These are phyloP conservation scores for Indicator indicator DNA, from an alignment of 2,113 vertebrate genomes.

Conservation along the genomic window DNA sequence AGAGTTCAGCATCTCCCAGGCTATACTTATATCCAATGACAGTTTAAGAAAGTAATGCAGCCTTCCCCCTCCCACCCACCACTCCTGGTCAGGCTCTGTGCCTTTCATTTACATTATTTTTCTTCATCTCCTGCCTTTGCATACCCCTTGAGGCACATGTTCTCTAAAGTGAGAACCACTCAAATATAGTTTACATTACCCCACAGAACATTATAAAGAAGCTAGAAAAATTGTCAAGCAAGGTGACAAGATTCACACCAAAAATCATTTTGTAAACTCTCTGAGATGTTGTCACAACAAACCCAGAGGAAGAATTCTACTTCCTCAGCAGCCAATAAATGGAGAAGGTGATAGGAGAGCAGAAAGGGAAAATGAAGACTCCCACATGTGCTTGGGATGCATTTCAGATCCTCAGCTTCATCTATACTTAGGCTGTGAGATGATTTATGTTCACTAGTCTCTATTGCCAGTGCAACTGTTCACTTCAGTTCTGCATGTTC, in stretches of 20 bases:
- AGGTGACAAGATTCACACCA: constrained; percentile 67
- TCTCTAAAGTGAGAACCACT: constrained; percentile 42
- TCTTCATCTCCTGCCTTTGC: not conserved
- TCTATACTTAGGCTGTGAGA: not conserved
- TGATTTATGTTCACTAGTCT: constrained; percentile 16
- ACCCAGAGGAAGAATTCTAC: constrained; percentile 54
- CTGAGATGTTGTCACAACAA: constrained; percentile 54
- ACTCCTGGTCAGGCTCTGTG: not conserved
- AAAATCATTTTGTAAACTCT: constrained; percentile 56
- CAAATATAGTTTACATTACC: constrained; percentile 44
- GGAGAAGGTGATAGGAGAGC: constrained; percentile 36
- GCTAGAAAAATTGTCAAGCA: constrained; percentile 57
- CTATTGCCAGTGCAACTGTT: constrained; percentile 18
- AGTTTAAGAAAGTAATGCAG: not conserved
- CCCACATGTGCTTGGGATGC: not conserved
- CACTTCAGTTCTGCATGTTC: constrained; percentile 9
- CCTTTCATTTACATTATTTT: not conserved
- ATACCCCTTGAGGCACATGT: constrained; percentile 33
- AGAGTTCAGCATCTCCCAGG: not conserved
- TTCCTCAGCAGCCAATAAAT: not conserved
- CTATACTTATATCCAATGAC: not conserved
- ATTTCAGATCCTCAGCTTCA: constrained; percentile 11
- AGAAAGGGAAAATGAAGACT: not conserved
- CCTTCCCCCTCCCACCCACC: accelerated
- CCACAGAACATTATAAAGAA: constrained; percentile 10